phyloP scores from a whole-genome alignment of 2,888 invertebrate genomes.

The Nephrocerus scutellatus region DNA sequence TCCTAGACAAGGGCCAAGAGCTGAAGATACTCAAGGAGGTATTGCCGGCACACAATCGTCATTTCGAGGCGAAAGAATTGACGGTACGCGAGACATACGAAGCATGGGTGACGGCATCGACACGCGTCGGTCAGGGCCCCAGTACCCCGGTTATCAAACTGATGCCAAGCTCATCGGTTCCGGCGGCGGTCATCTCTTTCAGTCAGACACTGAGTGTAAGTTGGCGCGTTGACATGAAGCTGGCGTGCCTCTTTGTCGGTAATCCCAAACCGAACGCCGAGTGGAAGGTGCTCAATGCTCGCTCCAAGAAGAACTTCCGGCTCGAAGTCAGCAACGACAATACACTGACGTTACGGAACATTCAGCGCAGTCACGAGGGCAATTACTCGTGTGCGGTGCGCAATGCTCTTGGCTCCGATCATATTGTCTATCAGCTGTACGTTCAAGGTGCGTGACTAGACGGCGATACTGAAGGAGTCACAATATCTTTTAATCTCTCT shows the following conservation, averaged over 20 bases:
- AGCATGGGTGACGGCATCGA: constrained; percentile 58
- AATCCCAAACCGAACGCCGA: constrained; percentile 49
- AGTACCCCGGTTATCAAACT: constrained; percentile 53
- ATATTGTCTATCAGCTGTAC: constrained; percentile 50
- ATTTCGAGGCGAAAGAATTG: constrained; percentile 52
- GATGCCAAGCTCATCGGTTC: constrained; percentile 48
- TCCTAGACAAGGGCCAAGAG: constrained; percentile 52
- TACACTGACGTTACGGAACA: constrained; percentile 49
- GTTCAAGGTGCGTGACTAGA: constrained; percentile 48
- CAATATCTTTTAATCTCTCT: neutral
- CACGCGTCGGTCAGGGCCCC: constrained; percentile 56
- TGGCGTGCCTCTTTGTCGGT: constrained; percentile 53
- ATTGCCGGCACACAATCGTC: constrained; percentile 48
- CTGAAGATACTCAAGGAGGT: constrained; percentile 49
- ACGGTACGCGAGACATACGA: constrained; percentile 53
- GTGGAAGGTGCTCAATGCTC: constrained; percentile 50
- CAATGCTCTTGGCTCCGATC: constrained; percentile 51
- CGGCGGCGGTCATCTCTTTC: constrained; percentile 55
- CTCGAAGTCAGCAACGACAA: constrained; percentile 50
- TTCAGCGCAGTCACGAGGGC: constrained; percentile 51
- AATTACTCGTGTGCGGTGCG: constrained; percentile 53
- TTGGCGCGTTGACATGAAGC: constrained; percentile 51
- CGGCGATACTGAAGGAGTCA: neutral
- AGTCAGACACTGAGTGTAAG: constrained; percentile 51
- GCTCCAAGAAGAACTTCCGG: constrained; percentile 38